Evolutionary conservation across 2,113 vertebrate genomes (phyloP), one percentile per base, ranked within the genome.

Genomic region (Tricholaema leucomelas): DNA sequence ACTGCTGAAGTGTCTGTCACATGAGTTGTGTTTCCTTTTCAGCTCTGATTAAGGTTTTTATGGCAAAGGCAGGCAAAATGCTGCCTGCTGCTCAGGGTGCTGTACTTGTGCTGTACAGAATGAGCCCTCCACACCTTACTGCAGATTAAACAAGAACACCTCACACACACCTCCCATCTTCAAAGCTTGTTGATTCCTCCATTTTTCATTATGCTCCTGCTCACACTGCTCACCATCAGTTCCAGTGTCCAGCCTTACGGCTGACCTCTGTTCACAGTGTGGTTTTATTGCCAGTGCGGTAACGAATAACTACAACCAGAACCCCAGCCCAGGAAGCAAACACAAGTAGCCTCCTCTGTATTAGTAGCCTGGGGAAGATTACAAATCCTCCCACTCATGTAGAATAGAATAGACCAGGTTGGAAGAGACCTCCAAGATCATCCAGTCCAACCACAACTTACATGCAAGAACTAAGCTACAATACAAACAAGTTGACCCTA

Each of bases 1-100:
- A 91, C 31, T 87, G 80, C 82, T 71, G 52, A 76, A 73, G 33
- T 11, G 30, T 50, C 76, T 30, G 2, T 60, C 76, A 52, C 4
- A 2, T 81, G 65, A 81, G 21, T 65, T 91, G 76, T 86, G 61
- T 82, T 91, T 91, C 87, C 42, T 87, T 87, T 73, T 81, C 42
- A 31, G 27, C n/a, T 67, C 52, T 73, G 28, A 46, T 76, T 35
- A 24, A 18, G 52, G 18, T 44, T 71, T 83, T 71, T 54, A 66
- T 8, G 46, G 50, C 35, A 87, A 85, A 78, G 55, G 61, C 58
- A 90, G 36, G 19, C 33, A 19, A 14, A 80, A 12, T 8, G 19
- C 1, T 69, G 35, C 54, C 67, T 31, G 24, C 50, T 60, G 10
- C 15, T 78, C 10, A 9, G 9, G 15, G 38, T 42, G 36, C 44